phyloP scores from a whole-genome alignment of 2,113 vertebrate genomes.

The Rhabdornis inornatus region DNA sequence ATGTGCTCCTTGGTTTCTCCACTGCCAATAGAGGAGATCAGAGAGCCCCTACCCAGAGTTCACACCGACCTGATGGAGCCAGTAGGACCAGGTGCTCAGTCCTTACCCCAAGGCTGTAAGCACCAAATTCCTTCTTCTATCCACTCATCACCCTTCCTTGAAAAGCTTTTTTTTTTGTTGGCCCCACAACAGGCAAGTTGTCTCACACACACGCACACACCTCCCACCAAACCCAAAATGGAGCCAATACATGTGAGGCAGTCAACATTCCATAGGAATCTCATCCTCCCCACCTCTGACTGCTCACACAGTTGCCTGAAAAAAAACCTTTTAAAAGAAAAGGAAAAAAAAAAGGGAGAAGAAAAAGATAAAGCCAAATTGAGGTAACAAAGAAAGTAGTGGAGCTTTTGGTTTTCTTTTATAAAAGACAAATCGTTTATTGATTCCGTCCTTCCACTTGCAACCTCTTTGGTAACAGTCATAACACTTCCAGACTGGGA shows the following conservation, averaged over 20 bases:
- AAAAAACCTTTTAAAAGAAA: background rate
- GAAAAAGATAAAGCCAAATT: background rate
- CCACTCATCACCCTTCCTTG: background rate
- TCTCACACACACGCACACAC: background rate
- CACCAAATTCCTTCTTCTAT: background rate
- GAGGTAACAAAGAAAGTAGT: background rate
- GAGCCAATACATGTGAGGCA: fast-evolving
- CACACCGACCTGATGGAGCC: background rate
- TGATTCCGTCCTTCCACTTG: conserved; percentile 59
- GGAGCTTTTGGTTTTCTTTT: conserved; percentile 20
- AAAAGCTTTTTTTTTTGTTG: background rate
- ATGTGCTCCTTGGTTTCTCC: background rate
- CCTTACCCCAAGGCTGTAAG: background rate
- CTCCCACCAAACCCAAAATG: background rate
- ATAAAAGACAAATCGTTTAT: conserved; percentile 60
- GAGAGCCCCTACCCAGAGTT: background rate
- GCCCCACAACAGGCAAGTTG: background rate
- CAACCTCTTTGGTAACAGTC: conserved; percentile 66
- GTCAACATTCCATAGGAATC: background rate
- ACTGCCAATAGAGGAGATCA: background rate
- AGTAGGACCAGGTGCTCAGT: background rate
- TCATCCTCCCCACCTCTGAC: background rate
- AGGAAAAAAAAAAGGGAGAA: fast-evolving
- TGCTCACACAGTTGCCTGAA: background rate
- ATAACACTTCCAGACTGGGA: conserved; percentile 29